Conservation (phyloP, 2,888 invertebrate species). For the Aspidapion aeneum region DNA sequence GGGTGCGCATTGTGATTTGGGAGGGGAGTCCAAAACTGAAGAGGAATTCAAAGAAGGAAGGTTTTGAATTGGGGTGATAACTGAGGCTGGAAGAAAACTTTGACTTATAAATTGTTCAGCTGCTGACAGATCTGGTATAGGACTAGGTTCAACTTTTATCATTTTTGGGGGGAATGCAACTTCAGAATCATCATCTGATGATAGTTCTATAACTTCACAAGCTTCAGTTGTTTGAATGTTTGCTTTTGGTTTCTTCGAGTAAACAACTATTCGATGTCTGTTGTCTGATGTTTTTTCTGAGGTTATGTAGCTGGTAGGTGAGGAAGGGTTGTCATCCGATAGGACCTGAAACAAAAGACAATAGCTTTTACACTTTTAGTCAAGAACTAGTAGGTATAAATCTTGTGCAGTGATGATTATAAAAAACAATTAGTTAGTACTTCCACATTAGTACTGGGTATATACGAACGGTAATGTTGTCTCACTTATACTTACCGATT, state of each 20-base stretch:
- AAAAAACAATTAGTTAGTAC: no score
- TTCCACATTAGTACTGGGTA: no score
- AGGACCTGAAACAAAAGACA: slow-evolving; percentile 30
- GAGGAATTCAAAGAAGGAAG: neutral
- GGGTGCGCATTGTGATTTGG: neutral
- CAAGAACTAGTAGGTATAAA: no score
- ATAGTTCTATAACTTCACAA: neutral
- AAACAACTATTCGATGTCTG: neutral
- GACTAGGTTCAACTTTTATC: neutral
- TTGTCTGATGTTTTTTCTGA: slow-evolving; percentile 7
- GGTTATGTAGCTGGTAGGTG: slow-evolving; percentile 37
- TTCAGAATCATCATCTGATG: neutral
- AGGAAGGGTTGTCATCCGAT: slow-evolving; percentile 42
- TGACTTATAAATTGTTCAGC: no score
- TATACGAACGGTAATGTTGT: no score
- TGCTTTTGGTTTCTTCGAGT: neutral
- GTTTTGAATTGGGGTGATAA: neutral
- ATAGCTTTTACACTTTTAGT: no score
- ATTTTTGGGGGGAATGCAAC: neutral
- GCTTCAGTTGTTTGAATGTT: neutral
- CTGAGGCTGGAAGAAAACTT: neutral
- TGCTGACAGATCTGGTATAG: no score
- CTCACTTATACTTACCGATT: slow-evolving; percentile 49
- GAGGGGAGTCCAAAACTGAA: no score
- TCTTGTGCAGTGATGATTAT: no score